Conservation (phyloP, 2,113 vertebrate species). For the Festucalex cinctus region DNA sequence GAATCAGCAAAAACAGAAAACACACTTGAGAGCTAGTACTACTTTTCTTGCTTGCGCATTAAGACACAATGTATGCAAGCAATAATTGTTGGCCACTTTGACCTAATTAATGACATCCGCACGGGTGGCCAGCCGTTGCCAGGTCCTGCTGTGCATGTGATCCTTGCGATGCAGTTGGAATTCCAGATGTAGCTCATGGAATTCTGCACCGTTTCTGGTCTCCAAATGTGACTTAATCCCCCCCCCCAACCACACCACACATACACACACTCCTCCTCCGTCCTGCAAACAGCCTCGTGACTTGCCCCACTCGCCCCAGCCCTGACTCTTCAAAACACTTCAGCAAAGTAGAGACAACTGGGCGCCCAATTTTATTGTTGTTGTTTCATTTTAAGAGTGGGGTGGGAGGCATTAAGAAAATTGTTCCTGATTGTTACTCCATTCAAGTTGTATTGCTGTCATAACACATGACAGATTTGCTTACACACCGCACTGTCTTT, state of each 20-base stretch:
- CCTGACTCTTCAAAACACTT: conserved; percentile 39
- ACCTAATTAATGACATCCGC: not conserved
- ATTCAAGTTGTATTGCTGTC: conserved; percentile 19
- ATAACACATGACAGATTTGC: conserved; percentile 33
- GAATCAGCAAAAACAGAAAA: conserved; percentile 65
- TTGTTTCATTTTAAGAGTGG: not conserved
- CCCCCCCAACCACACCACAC: not conserved
- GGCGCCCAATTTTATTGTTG: conserved; percentile 24
- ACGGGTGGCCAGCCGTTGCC: not conserved
- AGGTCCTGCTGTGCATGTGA: conserved; percentile 46
- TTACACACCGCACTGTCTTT: conserved; percentile 12
- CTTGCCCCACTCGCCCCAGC: conserved; percentile 21
- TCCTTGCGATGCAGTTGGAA: conserved; percentile 65
- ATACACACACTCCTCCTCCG: conserved; percentile 19
- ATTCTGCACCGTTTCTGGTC: conserved; percentile 69
- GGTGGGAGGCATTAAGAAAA: conserved; percentile 41
- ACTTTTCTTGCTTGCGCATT: conserved; percentile 10
- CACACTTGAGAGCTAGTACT: conserved; percentile 31
- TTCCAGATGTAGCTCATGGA: conserved; percentile 78
- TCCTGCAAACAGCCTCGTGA: conserved; percentile 54
- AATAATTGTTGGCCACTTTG: not conserved
- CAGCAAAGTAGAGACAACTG: conserved; percentile 49
- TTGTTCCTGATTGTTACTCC: conserved; percentile 42
- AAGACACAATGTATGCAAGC: not conserved
- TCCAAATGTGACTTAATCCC: conserved; percentile 61